Base-by-base conservation (phyloP, 2,888 invertebrate species). In the Mylabris sibirica region DNA sequence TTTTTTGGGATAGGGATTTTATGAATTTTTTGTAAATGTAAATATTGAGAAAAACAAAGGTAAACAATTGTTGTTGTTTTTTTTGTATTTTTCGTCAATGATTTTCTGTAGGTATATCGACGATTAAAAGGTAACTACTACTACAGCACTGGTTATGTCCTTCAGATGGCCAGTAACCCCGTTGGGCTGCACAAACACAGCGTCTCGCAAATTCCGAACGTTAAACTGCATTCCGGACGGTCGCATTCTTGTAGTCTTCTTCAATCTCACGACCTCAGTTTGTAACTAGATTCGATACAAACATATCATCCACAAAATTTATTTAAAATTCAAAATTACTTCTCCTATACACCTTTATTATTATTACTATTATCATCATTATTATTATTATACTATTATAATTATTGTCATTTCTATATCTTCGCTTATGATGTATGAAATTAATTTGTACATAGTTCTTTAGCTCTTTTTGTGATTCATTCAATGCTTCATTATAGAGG, bases 151-250 rank as follows among this genome's bases (percentile, higher is more conserved):
- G 72, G 59, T 66, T 61, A 62, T 74, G 74, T 74, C 75, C 75
- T 75, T 75, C 72, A 65, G 71, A 69, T 75, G 75, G 75, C 70
- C 75, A 75, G 71, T 75, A 68, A 75, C 75, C 75, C 72, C 68
- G 66, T 67, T 70, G 71, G 66, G 65, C 68, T 72, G 70, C 72
- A 73, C 74, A 68, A 74, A 67, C 68, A 72, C 72, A 69, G 66
- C 66, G 74, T 71, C 75, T 75, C 73, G 75, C 75, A 71, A 77
- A 77, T 77, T 74, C 75, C 75, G 68, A 73, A 66, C 74, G 77
- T 75, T 76, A 77, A 77, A 76, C 78, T 77, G 76, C 78, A 78
- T 78, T 78, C 78, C 75, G 72, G 73, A 72, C 73, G 74, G 74
- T 74, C 73, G 74, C 76, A 74, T 71, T 74, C 74, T 72, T 71